These are phyloP conservation scores for Cosmorhoe ocellata DNA, from an alignment of 2,888 invertebrate species.

Conservation along the genomic window DNA sequence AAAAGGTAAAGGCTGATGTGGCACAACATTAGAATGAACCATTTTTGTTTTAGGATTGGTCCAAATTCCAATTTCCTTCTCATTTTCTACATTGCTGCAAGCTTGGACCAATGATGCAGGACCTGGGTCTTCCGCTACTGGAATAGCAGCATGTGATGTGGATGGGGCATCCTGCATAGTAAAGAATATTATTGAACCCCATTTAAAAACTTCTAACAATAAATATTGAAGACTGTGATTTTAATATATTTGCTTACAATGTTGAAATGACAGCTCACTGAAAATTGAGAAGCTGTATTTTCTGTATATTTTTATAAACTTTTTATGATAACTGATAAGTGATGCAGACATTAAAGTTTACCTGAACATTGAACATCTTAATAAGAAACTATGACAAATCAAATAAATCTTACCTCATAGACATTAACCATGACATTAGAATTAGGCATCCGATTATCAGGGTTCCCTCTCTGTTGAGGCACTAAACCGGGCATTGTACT, in stretches of 20 bases:
- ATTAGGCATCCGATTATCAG: conserved; percentile 62
- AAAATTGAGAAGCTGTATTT: too few relatives aligned
- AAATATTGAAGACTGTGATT: too few relatives aligned
- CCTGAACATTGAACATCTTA: not conserved
- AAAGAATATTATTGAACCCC: too few relatives aligned
- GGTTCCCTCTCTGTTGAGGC: conserved; percentile 67
- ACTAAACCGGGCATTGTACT: conserved; percentile 79
- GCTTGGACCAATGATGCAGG: conserved; percentile 72
- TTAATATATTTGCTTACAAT: too few relatives aligned
- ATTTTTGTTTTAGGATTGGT: conserved; percentile 77
- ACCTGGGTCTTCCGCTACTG: conserved; percentile 63
- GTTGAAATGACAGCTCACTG: too few relatives aligned
- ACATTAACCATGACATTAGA: conserved; percentile 80
- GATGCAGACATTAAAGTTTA: too few relatives aligned
- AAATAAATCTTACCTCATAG: conserved; percentile 79
- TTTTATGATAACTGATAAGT: too few relatives aligned
- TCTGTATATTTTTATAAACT: too few relatives aligned
- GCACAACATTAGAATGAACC: conserved; percentile 72
- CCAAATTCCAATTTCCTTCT: conserved; percentile 78
- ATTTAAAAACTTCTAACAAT: too few relatives aligned
- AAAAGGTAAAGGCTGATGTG: conserved; percentile 73
- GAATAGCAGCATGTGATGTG: conserved; percentile 61
- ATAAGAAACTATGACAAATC: too few relatives aligned
- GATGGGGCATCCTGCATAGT: conserved; percentile 68
- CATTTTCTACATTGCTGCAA: conserved; percentile 71